Percentiles rank a stretch among this genome's conserved stretches.
These are phyloP conservation scores for Ptychoptera contaminata DNA, from an alignment of 2,888 invertebrate species.

Conservation along the genomic window DNA sequence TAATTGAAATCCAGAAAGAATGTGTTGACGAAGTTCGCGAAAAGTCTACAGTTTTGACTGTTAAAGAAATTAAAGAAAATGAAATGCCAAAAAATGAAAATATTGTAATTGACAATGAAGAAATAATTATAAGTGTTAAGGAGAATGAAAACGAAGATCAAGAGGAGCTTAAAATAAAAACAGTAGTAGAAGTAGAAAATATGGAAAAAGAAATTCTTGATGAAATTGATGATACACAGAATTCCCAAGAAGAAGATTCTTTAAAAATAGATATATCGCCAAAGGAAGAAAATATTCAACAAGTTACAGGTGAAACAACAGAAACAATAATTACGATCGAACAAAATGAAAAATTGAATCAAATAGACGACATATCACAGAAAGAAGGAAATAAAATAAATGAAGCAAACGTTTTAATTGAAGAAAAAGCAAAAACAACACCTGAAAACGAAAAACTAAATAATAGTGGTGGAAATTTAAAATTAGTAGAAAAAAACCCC, in stretches of 20 bases:
- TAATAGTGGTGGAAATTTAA: background rate
- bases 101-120: constrained; percentile 3
- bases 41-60: background rate
- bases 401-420: too few relatives aligned
- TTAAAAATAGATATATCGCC: too few relatives aligned
- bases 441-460: constrained; percentile 1
- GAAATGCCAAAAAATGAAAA: background rate
- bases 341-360: background rate
- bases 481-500: constrained; percentile 1
- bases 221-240: background rate
- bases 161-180: constrained; percentile 5
- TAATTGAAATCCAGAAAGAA: background rate
- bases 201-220: background rate
- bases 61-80: background rate
- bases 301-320: too few relatives aligned
- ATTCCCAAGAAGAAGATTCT: too few relatives aligned
- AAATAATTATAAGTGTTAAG: constrained; percentile 3
- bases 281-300: too few relatives aligned
- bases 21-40: too few relatives aligned
- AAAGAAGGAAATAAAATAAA: constrained; percentile 6
- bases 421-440: too few relatives aligned
- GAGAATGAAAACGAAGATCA: constrained; percentile 1
- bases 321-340: too few relatives aligned
- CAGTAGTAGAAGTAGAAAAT: constrained; percentile 4
- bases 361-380: constrained; percentile 5